Evolutionary conservation across 2,797 vertebrate genomes (phyloP).

Genomic region (Pangasius krempfi): DNA sequence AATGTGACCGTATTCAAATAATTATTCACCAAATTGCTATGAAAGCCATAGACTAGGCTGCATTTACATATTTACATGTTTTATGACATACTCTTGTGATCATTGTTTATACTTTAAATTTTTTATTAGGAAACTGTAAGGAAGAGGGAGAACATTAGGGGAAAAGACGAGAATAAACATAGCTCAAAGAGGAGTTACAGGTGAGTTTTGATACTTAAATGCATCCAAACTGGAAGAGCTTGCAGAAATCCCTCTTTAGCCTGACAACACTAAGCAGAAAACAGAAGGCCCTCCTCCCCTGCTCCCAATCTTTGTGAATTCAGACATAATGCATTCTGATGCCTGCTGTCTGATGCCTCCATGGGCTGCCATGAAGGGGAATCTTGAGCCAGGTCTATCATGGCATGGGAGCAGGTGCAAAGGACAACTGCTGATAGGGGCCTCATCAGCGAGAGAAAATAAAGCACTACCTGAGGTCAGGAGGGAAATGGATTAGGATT

Average conservation of each 20-base stretch:
- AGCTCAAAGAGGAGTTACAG: not conserved
- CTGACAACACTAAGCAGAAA: slow-evolving; percentile 63
- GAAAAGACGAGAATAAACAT: not conserved
- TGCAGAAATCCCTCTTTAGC: slow-evolving; percentile 57
- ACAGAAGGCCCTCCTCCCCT: slow-evolving; percentile 54
- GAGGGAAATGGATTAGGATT: slow-evolving; percentile 61
- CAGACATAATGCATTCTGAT: slow-evolving; percentile 71
- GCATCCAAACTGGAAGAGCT: slow-evolving; percentile 13
- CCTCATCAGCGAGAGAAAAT: slow-evolving; percentile 46
- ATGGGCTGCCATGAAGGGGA: slow-evolving; percentile 59
- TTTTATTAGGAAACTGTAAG: not conserved
- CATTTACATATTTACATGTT: not conserved
- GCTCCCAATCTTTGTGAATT: slow-evolving; percentile 50
- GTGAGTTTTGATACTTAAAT: slow-evolving; percentile 11
- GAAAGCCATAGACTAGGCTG: too few relatives aligned
- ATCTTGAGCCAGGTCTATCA: slow-evolving; percentile 56
- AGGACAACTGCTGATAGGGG: slow-evolving; percentile 16
- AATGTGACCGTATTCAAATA: not conserved
- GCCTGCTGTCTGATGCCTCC: slow-evolving; percentile 63
- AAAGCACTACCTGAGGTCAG: slow-evolving; percentile 54
- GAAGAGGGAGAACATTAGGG: not conserved
- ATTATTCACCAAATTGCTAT: not conserved
- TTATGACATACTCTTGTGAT: not conserved
- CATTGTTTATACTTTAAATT: not conserved
- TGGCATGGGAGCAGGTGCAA: slow-evolving; percentile 16